phyloP scores from a whole-genome alignment of 2,888 invertebrate species.

The Embidobia sp. region DNA sequence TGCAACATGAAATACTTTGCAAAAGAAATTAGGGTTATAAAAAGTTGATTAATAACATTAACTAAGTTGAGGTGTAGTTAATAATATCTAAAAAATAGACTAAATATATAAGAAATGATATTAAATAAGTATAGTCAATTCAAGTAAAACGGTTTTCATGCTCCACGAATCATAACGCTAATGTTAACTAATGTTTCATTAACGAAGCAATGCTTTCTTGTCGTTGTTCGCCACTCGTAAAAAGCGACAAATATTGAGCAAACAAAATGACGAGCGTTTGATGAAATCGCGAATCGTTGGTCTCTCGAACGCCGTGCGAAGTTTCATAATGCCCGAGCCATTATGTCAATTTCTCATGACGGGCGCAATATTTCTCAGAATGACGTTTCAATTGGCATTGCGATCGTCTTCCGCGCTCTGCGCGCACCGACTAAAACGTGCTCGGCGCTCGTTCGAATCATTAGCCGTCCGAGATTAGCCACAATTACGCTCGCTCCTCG shows the following conservation, averaged over 20 bases:
- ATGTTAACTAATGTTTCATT: no score
- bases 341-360: conserved; percentile 51
- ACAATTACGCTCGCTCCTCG: conserved; percentile 53
- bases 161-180: no score
- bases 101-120: no score
- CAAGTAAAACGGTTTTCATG: background rate
- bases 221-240: no score
- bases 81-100: no score
- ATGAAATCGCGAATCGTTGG: conserved; percentile 34
- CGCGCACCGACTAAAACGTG: conserved; percentile 55
- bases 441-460: conserved; percentile 60
- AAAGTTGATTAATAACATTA: no score
- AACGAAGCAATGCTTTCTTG: no score
- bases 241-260: no score
- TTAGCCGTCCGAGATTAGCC: conserved; percentile 60
- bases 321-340: conserved; percentile 18
- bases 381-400: conserved; percentile 63
- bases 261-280: conserved; percentile 10
- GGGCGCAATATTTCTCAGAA: conserved; percentile 57
- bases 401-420: conserved; percentile 51
- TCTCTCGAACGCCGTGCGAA: conserved; percentile 41
- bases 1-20: no score
- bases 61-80: no score
- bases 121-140: no score
- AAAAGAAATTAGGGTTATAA: no score